Percentiles rank a stretch among this genome's conserved stretches.
These are phyloP conservation scores for Pomatorhinus ruficollis DNA, from an alignment of 2,113 vertebrate species.

Conservation along the genomic window DNA sequence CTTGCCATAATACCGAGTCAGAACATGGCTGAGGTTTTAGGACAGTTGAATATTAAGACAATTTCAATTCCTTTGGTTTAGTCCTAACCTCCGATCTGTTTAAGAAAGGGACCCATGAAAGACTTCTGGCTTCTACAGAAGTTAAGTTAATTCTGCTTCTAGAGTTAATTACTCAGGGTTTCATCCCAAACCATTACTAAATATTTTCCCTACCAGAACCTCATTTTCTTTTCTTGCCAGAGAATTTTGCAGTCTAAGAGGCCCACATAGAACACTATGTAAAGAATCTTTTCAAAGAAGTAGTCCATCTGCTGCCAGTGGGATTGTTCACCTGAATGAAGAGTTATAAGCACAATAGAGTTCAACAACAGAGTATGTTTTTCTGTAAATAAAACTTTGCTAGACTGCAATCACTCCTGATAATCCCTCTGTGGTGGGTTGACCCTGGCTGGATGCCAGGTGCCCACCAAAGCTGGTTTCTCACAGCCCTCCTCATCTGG, in stretches of 20 bases:
- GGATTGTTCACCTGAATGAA: neutral
- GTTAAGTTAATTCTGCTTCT: neutral
- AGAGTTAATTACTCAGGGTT: neutral
- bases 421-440: neutral
- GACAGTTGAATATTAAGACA: neutral
- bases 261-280: neutral
- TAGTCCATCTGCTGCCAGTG: neutral
- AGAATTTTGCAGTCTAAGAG: neutral
- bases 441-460: neutral
- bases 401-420: neutral
- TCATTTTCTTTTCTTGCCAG: neutral
- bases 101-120: neutral
- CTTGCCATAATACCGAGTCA: neutral
- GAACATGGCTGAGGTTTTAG: neutral
- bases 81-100: neutral
- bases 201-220: neutral
- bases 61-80: neutral
- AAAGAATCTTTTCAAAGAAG: neutral
- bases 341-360: neutral
- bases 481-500: neutral
- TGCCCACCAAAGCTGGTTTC: neutral
- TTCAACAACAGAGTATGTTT: neutral
- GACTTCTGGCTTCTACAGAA: neutral
- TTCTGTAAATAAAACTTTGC: neutral
- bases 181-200: neutral